These are phyloP conservation scores for Scaeva pyrastri DNA, from an alignment of 2,888 invertebrate species.

Conservation along the genomic window DNA sequence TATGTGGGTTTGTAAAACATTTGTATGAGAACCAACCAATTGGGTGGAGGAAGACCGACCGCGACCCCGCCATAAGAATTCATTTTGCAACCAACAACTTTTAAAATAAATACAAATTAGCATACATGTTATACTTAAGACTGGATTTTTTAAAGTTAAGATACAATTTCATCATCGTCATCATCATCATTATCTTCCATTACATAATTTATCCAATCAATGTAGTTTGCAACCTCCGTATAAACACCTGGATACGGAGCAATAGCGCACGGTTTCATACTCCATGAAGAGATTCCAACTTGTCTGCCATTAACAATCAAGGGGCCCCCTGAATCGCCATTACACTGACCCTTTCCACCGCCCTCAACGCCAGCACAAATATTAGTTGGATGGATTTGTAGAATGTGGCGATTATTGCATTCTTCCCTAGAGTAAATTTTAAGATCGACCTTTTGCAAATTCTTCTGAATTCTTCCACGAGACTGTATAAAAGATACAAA, in stretches of 20 bases:
- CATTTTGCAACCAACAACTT: too few species aligned
- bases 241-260: constrained; percentile 84
- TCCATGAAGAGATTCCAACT: constrained; percentile 84
- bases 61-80: too few species aligned
- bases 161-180: background rate
- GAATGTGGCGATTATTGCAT: constrained; percentile 81
- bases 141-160: too few species aligned
- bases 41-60: too few species aligned
- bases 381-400: constrained; percentile 80
- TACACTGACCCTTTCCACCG: constrained; percentile 84
- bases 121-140: too few species aligned
- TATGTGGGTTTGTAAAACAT: too few species aligned
- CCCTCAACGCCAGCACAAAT: constrained; percentile 84
- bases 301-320: constrained; percentile 81
- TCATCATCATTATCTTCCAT: constrained; percentile 72
- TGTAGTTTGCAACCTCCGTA: constrained; percentile 82
- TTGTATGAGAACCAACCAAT: too few species aligned
- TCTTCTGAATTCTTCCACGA: constrained; percentile 80
- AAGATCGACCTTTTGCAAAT: constrained; percentile 83
- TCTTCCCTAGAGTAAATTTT: constrained; percentile 82
- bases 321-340: constrained; percentile 84
- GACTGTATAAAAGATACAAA: constrained; percentile 78
- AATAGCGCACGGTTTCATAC: constrained; percentile 83
- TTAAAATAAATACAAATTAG: too few species aligned
- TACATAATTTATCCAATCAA: constrained; percentile 81